These are phyloP conservation scores for Pachymerium ferrugineum DNA, from an alignment of 2,888 invertebrate genomes.

Conservation along the genomic window DNA sequence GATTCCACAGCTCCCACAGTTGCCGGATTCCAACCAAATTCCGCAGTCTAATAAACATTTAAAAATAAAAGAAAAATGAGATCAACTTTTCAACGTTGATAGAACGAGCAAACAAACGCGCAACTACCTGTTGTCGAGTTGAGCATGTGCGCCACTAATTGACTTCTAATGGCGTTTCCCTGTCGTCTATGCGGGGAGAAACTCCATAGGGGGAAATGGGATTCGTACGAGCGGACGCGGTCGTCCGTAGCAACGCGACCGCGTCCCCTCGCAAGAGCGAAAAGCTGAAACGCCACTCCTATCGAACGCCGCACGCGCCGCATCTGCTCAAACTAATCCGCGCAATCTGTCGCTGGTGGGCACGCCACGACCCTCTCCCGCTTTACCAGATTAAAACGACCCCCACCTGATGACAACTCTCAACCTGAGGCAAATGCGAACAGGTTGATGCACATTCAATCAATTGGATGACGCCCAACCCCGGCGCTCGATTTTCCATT, in stretches of 20 bases:
- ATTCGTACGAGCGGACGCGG: conserved; percentile 3
- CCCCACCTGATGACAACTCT: neutral
- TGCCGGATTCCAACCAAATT: conserved; percentile 64
- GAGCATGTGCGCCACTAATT: neutral
- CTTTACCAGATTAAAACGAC: conserved; percentile 5
- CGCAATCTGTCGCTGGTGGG: conserved; percentile 16
- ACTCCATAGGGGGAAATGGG: neutral
- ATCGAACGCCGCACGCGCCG: conserved; percentile 11
- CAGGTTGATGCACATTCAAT: neutral
- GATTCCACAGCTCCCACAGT: conserved; percentile 84
- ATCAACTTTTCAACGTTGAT: neutral
- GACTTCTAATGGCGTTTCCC: conserved; percentile 17
- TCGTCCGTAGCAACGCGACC: conserved; percentile 11
- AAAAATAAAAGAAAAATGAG: conserved; percentile 14
- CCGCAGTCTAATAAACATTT: conserved; percentile 46
- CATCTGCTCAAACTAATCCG: neutral
- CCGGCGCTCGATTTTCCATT: neutral
- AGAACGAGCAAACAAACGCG: neutral
- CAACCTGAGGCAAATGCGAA: neutral
- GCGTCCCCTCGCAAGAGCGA: neutral
- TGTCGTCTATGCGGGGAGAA: neutral
- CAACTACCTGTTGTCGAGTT: conserved; percentile 7
- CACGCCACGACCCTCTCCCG: neutral
- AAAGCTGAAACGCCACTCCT: neutral
- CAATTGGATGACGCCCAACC: neutral